Evolutionary conservation across 2,797 vertebrate genomes (phyloP).

Genomic region (Hapalemur alaotrensis): DNA sequence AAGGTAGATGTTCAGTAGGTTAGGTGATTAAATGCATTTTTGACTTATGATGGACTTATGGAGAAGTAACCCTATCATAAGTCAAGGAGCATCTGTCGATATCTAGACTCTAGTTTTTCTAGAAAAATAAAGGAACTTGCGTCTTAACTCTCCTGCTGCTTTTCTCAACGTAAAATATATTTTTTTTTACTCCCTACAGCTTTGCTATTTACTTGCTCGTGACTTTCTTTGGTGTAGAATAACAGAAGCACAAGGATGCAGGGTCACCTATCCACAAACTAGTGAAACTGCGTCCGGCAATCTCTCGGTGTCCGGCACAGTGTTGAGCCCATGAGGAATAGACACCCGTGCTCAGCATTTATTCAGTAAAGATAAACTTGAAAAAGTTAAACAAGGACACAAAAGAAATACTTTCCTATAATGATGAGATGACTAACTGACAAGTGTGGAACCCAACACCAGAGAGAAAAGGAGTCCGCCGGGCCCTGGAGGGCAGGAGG

Average conservation of each 20-base stretch:
- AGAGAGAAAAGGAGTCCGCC: no score
- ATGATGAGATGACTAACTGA: neutral
- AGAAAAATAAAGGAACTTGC: neutral
- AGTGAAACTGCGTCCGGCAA: neutral
- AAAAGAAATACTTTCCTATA: neutral
- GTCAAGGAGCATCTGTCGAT: neutral
- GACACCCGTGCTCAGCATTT: neutral
- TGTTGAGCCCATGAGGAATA: neutral
- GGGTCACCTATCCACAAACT: fast-evolving
- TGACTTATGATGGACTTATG: neutral
- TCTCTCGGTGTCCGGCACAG: fast-evolving
- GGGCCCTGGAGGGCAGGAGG: neutral
- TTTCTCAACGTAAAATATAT: neutral
- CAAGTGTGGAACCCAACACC: no score
- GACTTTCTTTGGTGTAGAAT: neutral
- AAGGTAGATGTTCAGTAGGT: neutral
- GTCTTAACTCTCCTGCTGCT: neutral
- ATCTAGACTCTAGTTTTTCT: neutral
- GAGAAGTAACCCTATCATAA: neutral
- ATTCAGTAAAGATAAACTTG: neutral
- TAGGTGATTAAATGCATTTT: neutral
- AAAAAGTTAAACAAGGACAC: neutral
- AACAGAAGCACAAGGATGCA: neutral
- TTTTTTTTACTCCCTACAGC: neutral
- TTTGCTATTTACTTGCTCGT: neutral